phyloP scores from a whole-genome alignment of 1,140 invertebrate genomes.

The Euglossa dilemma region DNA sequence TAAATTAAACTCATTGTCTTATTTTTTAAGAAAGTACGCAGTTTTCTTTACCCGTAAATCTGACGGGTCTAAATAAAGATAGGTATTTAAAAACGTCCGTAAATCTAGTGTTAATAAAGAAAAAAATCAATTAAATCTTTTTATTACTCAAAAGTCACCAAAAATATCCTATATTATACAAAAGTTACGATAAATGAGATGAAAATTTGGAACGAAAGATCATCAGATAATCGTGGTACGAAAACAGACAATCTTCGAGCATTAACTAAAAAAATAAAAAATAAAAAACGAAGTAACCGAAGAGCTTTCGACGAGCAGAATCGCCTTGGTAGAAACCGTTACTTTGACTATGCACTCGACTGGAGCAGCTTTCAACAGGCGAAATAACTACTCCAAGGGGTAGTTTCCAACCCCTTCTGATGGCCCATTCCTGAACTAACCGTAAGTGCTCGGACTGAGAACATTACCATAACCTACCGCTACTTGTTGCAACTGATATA shows the following conservation, averaged over 20 bases:
- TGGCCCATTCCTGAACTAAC: constrained; percentile 61
- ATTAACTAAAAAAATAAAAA: not conserved
- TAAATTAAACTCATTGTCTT: no score
- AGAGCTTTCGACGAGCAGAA: constrained; percentile 28
- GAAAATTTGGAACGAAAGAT: not conserved
- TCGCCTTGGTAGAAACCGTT: constrained; percentile 55
- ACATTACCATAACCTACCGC: constrained; percentile 66
- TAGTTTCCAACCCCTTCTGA: constrained; percentile 66
- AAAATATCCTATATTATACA: no score
- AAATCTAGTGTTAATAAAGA: no score
- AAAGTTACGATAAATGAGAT: no score
- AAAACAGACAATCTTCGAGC: not conserved
- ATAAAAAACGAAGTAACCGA: constrained; percentile 2
- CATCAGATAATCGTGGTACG: no score
- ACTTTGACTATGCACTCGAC: constrained; percentile 64
- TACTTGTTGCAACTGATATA: constrained; percentile 57
- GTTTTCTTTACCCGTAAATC: no score
- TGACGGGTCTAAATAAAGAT: no score
- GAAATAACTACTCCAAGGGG: constrained; percentile 68
- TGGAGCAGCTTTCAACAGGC: constrained; percentile 61
- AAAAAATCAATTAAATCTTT: no score
- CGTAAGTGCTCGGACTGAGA: constrained; percentile 62
- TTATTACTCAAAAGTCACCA: no score
- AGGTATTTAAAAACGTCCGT: no score
- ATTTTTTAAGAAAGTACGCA: no score